Conservation (phyloP, 2,888 invertebrate genomes). For the Nemotelus pantherinus region DNA sequence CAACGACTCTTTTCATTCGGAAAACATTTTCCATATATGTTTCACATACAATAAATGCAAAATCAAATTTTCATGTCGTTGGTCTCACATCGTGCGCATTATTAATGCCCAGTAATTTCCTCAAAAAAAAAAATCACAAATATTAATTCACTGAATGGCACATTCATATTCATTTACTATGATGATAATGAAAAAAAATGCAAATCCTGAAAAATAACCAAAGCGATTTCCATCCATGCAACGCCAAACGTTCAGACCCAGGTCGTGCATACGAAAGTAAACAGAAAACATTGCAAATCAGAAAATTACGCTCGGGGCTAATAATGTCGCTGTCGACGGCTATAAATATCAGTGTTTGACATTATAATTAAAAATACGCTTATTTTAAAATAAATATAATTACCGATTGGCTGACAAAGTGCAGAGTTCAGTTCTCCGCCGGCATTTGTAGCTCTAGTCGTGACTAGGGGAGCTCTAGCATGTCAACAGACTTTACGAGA, state of each 20-base stretch:
- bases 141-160: conserved; percentile 9
- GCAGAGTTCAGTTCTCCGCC: neutral
- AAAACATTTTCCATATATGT: neutral
- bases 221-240: neutral
- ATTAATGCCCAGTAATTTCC: conserved; percentile 13
- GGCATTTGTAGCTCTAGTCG: too few species aligned
- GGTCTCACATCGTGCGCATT: neutral
- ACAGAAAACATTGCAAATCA: neutral
- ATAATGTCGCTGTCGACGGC: neutral
- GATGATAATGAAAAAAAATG: neutral
- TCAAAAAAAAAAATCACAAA: neutral
- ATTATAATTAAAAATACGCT: conserved; percentile 22
- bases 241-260: neutral
- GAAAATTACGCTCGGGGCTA: neutral
- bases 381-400: conserved; percentile 22
- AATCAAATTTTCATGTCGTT: conserved; percentile 21
- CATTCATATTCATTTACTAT: neutral
- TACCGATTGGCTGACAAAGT: conserved; percentile 17
- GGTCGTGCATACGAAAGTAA: neutral
- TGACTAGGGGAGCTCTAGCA: too few species aligned
- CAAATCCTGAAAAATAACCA: neutral
- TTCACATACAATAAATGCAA: neutral
- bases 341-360: conserved; percentile 22
- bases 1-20: too few species aligned
- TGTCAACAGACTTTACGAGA: too few species aligned